Evolutionary conservation across 1,140 invertebrate genomes (phyloP), one percentile per base, ranked within the genome.

Genomic region (Drosophila pallidifrons): DNA sequence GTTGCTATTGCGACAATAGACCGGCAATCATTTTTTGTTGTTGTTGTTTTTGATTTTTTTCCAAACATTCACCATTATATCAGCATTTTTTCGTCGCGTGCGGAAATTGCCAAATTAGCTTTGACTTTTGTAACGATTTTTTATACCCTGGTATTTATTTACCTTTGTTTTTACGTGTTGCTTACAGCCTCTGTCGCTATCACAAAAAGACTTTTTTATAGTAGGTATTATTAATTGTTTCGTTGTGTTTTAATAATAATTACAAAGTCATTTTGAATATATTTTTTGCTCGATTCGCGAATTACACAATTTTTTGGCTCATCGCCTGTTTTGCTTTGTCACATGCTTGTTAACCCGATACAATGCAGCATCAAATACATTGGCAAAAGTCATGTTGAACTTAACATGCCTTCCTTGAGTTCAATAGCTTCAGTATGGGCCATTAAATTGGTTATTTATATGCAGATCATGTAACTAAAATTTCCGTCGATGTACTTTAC

Each of bases 51-150:
- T 3, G 1, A 32, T 55, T 35, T 60, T 25, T 47, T 54, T 15
- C 20, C 68, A 55, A 75, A 72, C 79, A 69, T 63, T 75, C 66
- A 70, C 67, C 45, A 65, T 71, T 71, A 71, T 71, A 64, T 58
- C 58, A 70, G 35, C 72, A 70, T 70, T 66, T 49, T 35, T 38
- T 13, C 13, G 70, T 83, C 72, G 83, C 80, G 73, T 89, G 83
- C 80, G 77, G 81, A 88, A 87, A 80, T 77, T 47, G 69, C 77
- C 54, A 67, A 83, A 77, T 80, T 65, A 71, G 43, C 49, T 25
- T 25, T 47, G 75, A 54, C 49, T 79, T 51, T 75, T 72, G 77
- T 46, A 72, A 77, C 52, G 15, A 54, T 43, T 54, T 75, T 77
- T 69, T 77, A 66, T 51, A 41, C 60, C 60, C 54, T 20, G 46